These are phyloP conservation scores for Percopsis omiscomaycus DNA, from an alignment of 2,797 vertebrate genomes.

Conservation along the genomic window DNA sequence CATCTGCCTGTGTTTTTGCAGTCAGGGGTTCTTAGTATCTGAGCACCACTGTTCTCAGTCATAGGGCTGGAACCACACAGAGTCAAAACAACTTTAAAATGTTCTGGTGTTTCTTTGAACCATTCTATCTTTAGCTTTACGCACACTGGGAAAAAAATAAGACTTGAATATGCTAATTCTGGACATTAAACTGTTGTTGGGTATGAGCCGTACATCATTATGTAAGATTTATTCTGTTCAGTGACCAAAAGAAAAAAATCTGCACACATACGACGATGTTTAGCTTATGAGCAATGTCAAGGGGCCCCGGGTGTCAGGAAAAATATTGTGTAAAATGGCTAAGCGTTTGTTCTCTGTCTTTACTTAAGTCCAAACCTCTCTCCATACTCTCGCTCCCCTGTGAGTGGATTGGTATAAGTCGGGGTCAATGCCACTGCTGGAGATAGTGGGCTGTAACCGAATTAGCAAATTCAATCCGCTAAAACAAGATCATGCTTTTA, in stretches of 20 bases:
- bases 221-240: no score
- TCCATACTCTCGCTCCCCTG: constrained; percentile 12
- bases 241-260: no score
- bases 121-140: not conserved
- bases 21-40: constrained; percentile 4
- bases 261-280: constrained; percentile 16
- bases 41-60: not conserved
- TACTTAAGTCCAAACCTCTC: constrained; percentile 52
- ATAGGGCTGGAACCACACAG: constrained; percentile 3
- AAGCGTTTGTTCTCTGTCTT: constrained; percentile 59
- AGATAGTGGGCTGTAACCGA: constrained; percentile 62
- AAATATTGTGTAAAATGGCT: constrained; percentile 62
- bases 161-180: not conserved
- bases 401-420: constrained; percentile 21
- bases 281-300: constrained; percentile 38
- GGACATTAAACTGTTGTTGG: not conserved
- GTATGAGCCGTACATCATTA: no score
- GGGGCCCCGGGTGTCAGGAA: constrained; percentile 55
- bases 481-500: constrained; percentile 64
- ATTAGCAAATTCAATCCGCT: constrained; percentile 69
- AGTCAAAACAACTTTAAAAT: constrained; percentile 8
- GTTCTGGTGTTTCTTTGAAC: constrained; percentile 6
- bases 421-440: constrained; percentile 56
- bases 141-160: not conserved
- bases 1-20: constrained; percentile 28